Conservation (phyloP, 2,797 vertebrate species). For the Orestias chungarensis region DNA sequence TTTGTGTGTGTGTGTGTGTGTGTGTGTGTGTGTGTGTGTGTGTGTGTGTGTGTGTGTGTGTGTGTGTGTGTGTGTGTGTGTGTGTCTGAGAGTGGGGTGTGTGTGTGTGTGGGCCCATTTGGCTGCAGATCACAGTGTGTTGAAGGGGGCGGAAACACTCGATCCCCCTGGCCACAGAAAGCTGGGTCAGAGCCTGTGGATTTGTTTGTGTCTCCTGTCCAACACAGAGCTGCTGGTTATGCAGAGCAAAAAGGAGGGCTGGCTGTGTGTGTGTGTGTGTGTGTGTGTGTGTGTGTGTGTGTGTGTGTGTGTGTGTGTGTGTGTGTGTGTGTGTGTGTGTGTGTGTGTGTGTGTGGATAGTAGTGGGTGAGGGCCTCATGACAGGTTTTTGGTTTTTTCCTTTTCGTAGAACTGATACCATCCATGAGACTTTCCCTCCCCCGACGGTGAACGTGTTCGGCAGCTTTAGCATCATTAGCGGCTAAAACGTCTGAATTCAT, state of each 20-base stretch:
- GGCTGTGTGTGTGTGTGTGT: neutral
- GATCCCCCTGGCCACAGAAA: constrained; percentile 65
- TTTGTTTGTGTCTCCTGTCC: constrained; percentile 76
- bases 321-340: neutral
- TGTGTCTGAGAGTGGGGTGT: neutral
- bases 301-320: neutral
- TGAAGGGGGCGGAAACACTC: constrained; percentile 63
- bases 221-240: constrained; percentile 66
- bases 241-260: constrained; percentile 31
- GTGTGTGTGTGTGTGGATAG: neutral
- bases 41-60: neutral
- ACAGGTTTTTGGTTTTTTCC: neutral
- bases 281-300: neutral
- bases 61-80: too few relatives aligned
- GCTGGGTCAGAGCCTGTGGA: constrained; percentile 64
- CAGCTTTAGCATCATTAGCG: too few relatives aligned
- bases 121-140: constrained; percentile 65
- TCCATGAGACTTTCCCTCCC: constrained; percentile 42
- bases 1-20: constrained; percentile 15
- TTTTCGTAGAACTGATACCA: constrained; percentile 14
- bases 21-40: constrained; percentile 13
- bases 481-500: neutral
- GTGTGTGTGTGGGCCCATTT: constrained; percentile 19
- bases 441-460: constrained; percentile 24
- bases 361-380: neutral